Evolutionary conservation across 2,797 vertebrate genomes (phyloP).

Genomic region (Poeciliopsis gracilis): DNA sequence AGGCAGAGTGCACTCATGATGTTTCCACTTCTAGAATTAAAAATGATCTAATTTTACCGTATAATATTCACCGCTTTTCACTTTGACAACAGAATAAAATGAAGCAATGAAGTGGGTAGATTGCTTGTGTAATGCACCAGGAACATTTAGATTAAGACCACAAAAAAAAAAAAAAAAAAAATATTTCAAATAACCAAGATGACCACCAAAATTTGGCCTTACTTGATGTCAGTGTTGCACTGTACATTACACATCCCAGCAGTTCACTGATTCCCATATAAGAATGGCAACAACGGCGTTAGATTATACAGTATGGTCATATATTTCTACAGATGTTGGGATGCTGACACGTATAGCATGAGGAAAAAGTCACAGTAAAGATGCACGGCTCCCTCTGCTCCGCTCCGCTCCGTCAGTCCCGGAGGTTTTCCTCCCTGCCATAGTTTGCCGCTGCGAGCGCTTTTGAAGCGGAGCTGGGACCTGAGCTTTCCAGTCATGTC

Average conservation of each 20-base stretch:
- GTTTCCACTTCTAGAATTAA: slow-evolving; percentile 5
- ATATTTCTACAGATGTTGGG: slow-evolving; percentile 32
- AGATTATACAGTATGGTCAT: slow-evolving; percentile 20
- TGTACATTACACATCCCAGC: slow-evolving; percentile 26
- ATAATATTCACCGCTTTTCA: slow-evolving; percentile 19
- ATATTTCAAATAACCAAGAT: slow-evolving; percentile 23
- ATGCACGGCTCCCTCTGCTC: slow-evolving; percentile 18
- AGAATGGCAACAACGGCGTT: slow-evolving; percentile 21
- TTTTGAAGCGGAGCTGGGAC: slow-evolving; percentile 36
- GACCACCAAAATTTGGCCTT: slow-evolving; percentile 31
- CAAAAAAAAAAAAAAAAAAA: slow-evolving; percentile 16
- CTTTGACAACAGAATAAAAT: slow-evolving; percentile 34
- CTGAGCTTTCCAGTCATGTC: slow-evolving; percentile 77
- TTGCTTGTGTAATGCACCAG: slow-evolving; percentile 18
- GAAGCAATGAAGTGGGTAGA: slow-evolving; percentile 24
- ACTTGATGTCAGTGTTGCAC: slow-evolving; percentile 43
- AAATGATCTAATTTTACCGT: neutral
- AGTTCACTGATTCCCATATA: slow-evolving; percentile 6
- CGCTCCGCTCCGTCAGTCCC: slow-evolving; percentile 21
- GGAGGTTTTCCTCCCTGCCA: neutral
- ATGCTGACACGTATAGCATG: slow-evolving; percentile 39
- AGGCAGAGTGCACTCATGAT: slow-evolving; percentile 33
- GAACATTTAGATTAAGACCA: slow-evolving; percentile 30
- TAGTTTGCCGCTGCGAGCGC: slow-evolving; percentile 23
- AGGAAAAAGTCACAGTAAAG: slow-evolving; percentile 56